Evolutionary conservation across 2,797 vertebrate species (phyloP).

Genomic region (Yasuhikotakia modesta): DNA sequence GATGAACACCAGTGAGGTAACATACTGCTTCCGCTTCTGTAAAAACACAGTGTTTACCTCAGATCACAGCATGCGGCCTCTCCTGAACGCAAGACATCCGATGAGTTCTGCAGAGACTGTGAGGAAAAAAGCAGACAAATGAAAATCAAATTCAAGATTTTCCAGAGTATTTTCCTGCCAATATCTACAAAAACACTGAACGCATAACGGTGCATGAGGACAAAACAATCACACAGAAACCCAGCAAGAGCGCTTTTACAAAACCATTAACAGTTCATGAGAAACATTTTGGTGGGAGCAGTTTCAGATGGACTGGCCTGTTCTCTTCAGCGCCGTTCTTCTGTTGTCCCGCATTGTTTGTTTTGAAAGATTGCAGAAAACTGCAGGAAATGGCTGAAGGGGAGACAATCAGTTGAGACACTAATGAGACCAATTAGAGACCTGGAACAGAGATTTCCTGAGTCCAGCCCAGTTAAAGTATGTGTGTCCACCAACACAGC

Average conservation of each 20-base stretch:
- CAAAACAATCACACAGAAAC: not conserved
- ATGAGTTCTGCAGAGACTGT: not conserved
- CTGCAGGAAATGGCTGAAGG: constrained; percentile 49
- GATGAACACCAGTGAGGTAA: constrained; percentile 44
- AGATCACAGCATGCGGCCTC: not conserved
- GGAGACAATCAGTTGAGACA: constrained; percentile 42
- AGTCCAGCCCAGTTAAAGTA: constrained; percentile 38
- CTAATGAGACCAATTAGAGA: constrained; percentile 32
- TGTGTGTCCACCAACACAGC: no score
- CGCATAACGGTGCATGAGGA: not conserved
- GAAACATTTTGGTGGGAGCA: constrained; percentile 12
- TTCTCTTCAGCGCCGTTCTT: not conserved
- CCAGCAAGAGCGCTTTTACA: not conserved
- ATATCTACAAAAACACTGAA: not conserved
- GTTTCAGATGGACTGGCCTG: no score
- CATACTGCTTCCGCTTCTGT: no score
- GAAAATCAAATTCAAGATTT: not conserved
- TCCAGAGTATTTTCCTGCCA: constrained; percentile 24
- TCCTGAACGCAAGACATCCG: not conserved
- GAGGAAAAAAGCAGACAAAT: not conserved
- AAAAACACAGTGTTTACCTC: not conserved
- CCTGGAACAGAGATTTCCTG: constrained; percentile 49
- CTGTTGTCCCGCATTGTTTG: not conserved
- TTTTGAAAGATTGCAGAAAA: constrained; percentile 44
- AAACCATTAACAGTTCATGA: not conserved